Evolutionary conservation across 2,797 vertebrate species (phyloP), one percentile per base, ranked within the genome.

Genomic region (Amazona ochrocephala): DNA sequence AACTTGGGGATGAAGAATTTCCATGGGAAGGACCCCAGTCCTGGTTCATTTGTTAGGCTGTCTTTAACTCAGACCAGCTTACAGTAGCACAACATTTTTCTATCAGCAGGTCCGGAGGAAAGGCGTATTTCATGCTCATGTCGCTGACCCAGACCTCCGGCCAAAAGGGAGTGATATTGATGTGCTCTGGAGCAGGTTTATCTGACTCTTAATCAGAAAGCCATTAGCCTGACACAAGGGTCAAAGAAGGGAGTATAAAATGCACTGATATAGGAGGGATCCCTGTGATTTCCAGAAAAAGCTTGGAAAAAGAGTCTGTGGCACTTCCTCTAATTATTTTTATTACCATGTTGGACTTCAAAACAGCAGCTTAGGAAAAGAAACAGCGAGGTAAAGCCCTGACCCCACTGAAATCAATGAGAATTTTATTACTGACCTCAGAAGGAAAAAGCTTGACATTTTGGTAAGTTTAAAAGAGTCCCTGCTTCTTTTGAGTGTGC

Each of bases 311-410:
- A 92, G 64, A 65, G 68, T 92, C 89, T 95, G 37, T 83, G 75
- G 78, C 53, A 89, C 94, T 97, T 96, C 95, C 94, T 93, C 53
- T 92, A 62, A 95, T 96, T 92, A 92, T 87, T 95, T 96, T 97
- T 95, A 95, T 94, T 91, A 77, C 92, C 26, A 3, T 75, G 87
- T 41, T 94, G 72, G 68, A 92, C 93, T 94, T 95, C 84, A 95
- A 92, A 97, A 95, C 67, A 77, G 58, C 89, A 95, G 60, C 71
- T 89, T 68, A 89, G 48, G 78, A 85, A 95, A 87, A 93, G 87
- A 91, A 92, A 89, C 21, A 74, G 61, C 7, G 9, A 93, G 37
- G 56, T 74, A 71, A 89, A 93, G 72, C 24, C 65, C 48, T 82
- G 65, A 91, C 54, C 54, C 47, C 56, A 6, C 34, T 56, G 81